A percentile compares a stretch with the other conserved stretches of the same genome.
phyloP scores from a whole-genome alignment of 2,113 vertebrate species.

The Esox niger region DNA sequence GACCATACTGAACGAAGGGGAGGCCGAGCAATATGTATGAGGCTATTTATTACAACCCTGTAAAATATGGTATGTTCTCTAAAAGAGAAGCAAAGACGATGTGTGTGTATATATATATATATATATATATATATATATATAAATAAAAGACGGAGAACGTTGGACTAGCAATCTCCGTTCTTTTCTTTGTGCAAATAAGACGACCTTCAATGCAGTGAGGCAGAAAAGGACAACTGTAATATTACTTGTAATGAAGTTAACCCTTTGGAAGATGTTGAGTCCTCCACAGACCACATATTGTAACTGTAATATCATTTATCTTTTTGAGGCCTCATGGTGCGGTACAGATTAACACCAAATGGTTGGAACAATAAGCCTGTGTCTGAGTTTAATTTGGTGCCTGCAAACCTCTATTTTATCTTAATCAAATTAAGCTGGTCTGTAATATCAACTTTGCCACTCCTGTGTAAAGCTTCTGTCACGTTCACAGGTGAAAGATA shows the following conservation, averaged over 20 bases:
- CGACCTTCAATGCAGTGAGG: slow-evolving; percentile 67
- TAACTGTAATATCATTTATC: slow-evolving; percentile 35
- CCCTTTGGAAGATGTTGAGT: slow-evolving; percentile 57
- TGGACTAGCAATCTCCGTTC: slow-evolving; percentile 46
- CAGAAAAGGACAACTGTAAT: slow-evolving; percentile 59
- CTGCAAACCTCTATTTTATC: slow-evolving; percentile 46
- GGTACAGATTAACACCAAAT: slow-evolving; percentile 28
- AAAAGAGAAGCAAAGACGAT: slow-evolving; percentile 27
- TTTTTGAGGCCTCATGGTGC: slow-evolving; percentile 35
- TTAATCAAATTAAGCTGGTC: slow-evolving; percentile 52
- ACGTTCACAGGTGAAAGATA: slow-evolving; percentile 49
- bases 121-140: no score
- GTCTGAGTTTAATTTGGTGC: slow-evolving; percentile 50
- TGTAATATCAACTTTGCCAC: slow-evolving; percentile 46
- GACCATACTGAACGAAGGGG: slow-evolving; percentile 83
- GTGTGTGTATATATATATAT: no score
- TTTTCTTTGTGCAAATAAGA: slow-evolving; percentile 59
- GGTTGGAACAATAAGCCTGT: slow-evolving; percentile 15
- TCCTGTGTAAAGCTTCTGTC: slow-evolving; percentile 42
- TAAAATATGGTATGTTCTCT: slow-evolving; percentile 59
- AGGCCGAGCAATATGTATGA: slow-evolving; percentile 94
- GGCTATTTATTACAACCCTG: slow-evolving; percentile 69
- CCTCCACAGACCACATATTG: slow-evolving; percentile 24
- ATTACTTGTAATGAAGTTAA: slow-evolving; percentile 34
- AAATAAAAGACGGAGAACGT: slow-evolving; percentile 55